phyloP scores from a whole-genome alignment of 2,888 invertebrate genomes.

The Caradrina clavipalpis region DNA sequence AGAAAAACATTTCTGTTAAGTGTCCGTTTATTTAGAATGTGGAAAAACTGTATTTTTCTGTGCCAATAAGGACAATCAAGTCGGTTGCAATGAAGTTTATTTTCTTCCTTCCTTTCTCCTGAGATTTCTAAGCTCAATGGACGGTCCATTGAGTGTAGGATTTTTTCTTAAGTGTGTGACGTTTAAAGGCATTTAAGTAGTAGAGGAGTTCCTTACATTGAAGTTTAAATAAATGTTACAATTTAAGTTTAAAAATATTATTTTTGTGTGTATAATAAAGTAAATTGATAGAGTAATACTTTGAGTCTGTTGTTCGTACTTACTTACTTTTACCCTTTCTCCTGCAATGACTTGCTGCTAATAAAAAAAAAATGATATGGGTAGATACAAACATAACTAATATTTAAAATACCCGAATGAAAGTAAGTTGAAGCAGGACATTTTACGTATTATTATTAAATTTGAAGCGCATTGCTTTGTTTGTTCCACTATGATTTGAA shows the following conservation, averaged over 20 bases:
- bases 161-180: conserved; percentile 25
- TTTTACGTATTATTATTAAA: conserved; percentile 25
- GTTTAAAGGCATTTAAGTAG: conserved; percentile 18
- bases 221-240: not conserved
- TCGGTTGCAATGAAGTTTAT: conserved; percentile 41
- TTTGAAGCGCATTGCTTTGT: too few relatives aligned
- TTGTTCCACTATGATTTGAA: too few relatives aligned
- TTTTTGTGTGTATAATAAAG: too few relatives aligned
- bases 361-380: too few relatives aligned
- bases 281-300: too few relatives aligned
- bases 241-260: not conserved
- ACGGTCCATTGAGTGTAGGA: conserved; percentile 30
- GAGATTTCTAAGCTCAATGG: conserved; percentile 43
- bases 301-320: too few relatives aligned
- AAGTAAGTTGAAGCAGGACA: conserved; percentile 6
- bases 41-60: conserved; percentile 21
- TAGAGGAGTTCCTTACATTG: too few relatives aligned
- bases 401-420: too few relatives aligned
- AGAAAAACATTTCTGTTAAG: conserved; percentile 14
- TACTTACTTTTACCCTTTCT: too few relatives aligned
- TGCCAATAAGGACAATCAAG: conserved; percentile 30
- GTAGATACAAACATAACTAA: too few relatives aligned
- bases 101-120: conserved; percentile 27
- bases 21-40: conserved; percentile 16
- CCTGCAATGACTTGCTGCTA: too few relatives aligned